These are phyloP conservation scores for Numida meleagris DNA, from an alignment of 2,113 vertebrate species.

Conservation along the genomic window DNA sequence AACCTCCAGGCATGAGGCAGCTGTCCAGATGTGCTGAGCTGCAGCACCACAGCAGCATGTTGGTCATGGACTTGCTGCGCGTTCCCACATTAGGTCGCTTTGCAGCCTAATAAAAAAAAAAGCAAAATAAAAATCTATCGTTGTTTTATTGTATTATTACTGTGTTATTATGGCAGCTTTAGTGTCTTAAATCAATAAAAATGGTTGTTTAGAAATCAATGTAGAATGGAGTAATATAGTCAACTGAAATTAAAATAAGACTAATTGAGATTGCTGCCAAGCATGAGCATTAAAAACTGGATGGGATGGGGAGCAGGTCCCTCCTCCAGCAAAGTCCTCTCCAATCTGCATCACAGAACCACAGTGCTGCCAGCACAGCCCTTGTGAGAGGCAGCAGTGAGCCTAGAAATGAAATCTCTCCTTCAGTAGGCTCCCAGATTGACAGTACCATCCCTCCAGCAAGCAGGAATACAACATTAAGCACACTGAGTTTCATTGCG, in stretches of 20 bases:
- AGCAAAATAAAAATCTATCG: neutral
- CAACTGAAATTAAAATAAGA: neutral
- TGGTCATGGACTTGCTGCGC: neutral
- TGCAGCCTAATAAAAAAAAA: neutral
- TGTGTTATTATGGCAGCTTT: neutral
- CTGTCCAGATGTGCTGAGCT: neutral
- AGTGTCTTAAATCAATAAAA: neutral
- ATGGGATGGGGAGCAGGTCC: neutral
- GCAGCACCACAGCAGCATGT: rapidly evolving
- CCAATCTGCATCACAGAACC: neutral
- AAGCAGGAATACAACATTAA: neutral
- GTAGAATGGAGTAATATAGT: neutral
- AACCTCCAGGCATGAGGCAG: neutral
- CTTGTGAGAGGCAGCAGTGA: neutral
- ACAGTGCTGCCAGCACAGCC: neutral
- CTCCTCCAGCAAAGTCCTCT: neutral
- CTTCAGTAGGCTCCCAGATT: neutral
- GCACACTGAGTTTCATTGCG: neutral
- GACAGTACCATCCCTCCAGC: neutral
- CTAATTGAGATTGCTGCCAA: neutral
- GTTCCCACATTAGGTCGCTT: neutral
- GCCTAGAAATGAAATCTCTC: neutral
- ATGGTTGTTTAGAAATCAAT: neutral
- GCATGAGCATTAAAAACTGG: neutral
- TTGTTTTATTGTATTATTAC: neutral